phyloP scores from a whole-genome alignment of 2,888 invertebrate genomes.

The Nemapogon koenigi region DNA sequence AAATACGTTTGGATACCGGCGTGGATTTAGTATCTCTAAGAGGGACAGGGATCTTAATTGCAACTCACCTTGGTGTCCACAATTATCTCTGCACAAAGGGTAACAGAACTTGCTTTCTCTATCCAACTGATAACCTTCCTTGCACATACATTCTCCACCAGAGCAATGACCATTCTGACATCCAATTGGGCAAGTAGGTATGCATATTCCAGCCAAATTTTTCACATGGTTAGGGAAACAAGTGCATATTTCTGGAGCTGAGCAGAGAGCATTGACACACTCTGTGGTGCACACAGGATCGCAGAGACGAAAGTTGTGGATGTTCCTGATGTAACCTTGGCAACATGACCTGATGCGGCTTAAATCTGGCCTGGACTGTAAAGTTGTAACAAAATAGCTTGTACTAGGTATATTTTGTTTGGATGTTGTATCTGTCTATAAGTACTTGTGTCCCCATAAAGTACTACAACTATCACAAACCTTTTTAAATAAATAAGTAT shows the following conservation, averaged over 20 bases:
- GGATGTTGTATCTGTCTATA: too few relatives aligned
- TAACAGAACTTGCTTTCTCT: conserved; percentile 64
- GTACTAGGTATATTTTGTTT: conserved; percentile 4
- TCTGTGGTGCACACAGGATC: conserved; percentile 67
- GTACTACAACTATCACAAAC: too few relatives aligned
- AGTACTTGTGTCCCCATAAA: too few relatives aligned
- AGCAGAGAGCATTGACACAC: conserved; percentile 70
- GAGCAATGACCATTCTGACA: conserved; percentile 72
- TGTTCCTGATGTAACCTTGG: conserved; percentile 70
- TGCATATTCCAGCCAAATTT: conserved; percentile 59
- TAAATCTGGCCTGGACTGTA: conserved; percentile 64
- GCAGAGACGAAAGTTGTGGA: conserved; percentile 61
- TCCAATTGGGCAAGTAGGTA: conserved; percentile 72
- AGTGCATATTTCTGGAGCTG: conserved; percentile 68
- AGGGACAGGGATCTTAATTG: too few relatives aligned
- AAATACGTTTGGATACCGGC: too few relatives aligned
- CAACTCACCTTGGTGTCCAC: conserved; percentile 53
- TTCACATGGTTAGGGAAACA: conserved; percentile 68
- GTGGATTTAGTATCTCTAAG: too few relatives aligned
- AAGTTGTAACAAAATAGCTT: conserved; percentile 8
- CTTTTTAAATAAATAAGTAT: too few relatives aligned
- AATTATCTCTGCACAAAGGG: conserved; percentile 60
- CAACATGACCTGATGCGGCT: conserved; percentile 76
- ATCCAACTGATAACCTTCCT: conserved; percentile 62
- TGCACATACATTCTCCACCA: conserved; percentile 69